A percentile compares a stretch with the other conserved stretches of the same genome.
These are phyloP conservation scores for Druon quercuslanigerum DNA, from an alignment of 1,140 invertebrate species.

Conservation along the genomic window DNA sequence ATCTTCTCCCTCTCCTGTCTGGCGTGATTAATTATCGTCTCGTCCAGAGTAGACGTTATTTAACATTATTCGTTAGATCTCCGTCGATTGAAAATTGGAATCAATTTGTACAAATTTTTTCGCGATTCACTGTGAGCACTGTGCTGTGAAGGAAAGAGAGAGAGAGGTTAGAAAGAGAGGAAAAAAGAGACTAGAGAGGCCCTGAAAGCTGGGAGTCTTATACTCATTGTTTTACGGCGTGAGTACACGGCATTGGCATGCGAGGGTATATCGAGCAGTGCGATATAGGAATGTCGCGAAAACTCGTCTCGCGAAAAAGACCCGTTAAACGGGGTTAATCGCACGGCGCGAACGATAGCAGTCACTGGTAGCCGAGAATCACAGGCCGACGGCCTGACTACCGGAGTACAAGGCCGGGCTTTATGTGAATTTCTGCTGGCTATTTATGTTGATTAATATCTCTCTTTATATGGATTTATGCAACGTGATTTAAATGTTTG, in stretches of 20 bases:
- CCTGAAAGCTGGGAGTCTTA: neutral
- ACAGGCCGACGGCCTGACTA: constrained; percentile 7
- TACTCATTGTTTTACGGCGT: constrained; percentile 21
- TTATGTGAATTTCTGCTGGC: neutral
- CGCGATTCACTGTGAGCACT: constrained; percentile 7
- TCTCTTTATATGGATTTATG: no score
- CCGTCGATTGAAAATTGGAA: neutral
- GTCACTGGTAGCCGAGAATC: constrained; percentile 21
- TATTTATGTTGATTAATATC: no score
- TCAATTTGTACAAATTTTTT: neutral
- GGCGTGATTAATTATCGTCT: constrained; percentile 8
- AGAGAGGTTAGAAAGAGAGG: constrained; percentile 23
- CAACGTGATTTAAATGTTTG: neutral
- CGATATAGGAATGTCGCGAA: constrained; percentile 26
- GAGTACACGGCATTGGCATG: constrained; percentile 10
- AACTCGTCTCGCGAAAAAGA: constrained; percentile 21
- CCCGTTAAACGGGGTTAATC: constrained; percentile 34
- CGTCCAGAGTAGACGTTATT: neutral
- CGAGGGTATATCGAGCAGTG: constrained; percentile 25
- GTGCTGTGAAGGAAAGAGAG: constrained; percentile 16
- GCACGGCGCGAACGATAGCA: neutral
- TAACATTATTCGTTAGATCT: neutral
- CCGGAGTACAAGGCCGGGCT: constrained; percentile 27
- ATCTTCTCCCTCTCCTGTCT: constrained; percentile 4
- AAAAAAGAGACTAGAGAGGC: constrained; percentile 27